Conservation (phyloP, 2,113 vertebrate species). For the Hystrix brachyura region DNA sequence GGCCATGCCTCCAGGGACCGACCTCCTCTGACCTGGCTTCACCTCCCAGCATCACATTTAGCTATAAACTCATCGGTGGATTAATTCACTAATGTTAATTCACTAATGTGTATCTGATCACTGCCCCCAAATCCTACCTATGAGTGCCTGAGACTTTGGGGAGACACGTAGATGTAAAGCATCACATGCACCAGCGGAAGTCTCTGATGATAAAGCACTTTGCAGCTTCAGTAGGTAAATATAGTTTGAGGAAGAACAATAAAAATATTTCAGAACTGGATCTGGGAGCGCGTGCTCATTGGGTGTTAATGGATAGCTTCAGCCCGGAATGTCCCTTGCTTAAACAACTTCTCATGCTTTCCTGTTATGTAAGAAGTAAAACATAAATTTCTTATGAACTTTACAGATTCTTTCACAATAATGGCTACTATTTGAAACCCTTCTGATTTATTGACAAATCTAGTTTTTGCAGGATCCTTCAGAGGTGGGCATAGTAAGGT, state of each 20-base stretch:
- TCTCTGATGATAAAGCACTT: background rate
- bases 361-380: background rate
- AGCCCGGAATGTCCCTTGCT: background rate
- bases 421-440: background rate
- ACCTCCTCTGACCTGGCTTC: background rate
- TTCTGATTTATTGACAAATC: background rate
- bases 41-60: background rate
- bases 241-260: background rate
- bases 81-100: background rate
- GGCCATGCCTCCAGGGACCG: background rate
- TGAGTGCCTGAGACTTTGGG: background rate
- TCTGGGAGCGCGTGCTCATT: background rate
- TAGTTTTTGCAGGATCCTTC: background rate
- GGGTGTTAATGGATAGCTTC: background rate
- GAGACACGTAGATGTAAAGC: background rate
- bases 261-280: background rate
- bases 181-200: background rate
- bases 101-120: background rate
- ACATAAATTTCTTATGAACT: background rate
- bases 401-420: background rate
- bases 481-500: background rate
- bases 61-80: background rate
- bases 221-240: background rate
- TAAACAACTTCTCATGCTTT: background rate
- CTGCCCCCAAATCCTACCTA: background rate